phyloP scores from a whole-genome alignment of 2,797 vertebrate species.

The Labeo calbasu region DNA sequence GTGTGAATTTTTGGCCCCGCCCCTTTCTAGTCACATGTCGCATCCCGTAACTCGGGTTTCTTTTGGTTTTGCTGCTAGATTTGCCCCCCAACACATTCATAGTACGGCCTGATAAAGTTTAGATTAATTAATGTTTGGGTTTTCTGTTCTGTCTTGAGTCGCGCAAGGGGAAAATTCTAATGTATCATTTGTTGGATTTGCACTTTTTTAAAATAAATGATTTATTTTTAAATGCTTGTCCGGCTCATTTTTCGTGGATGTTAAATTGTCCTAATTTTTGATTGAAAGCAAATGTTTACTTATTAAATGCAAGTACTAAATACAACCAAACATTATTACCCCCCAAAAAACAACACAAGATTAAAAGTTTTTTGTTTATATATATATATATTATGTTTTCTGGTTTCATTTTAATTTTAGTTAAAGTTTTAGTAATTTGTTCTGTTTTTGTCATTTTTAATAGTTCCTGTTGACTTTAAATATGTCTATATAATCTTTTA shows the following conservation, averaged over 20 bases:
- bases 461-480: neutral
- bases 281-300: neutral
- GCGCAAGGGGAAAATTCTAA: slow-evolving; percentile 41
- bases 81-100: slow-evolving; percentile 16
- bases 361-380: too few relatives aligned
- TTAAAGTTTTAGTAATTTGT: neutral
- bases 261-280: neutral
- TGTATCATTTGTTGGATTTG: slow-evolving; percentile 59
- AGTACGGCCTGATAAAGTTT: slow-evolving; percentile 21
- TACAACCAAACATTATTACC: too few relatives aligned
- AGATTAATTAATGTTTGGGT: slow-evolving; percentile 41
- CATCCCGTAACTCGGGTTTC: slow-evolving; percentile 2
- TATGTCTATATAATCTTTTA: neutral
- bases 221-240: slow-evolving; percentile 54
- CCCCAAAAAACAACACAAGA: too few relatives aligned
- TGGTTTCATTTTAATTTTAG: neutral
- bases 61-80: slow-evolving; percentile 44
- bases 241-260: neutral
- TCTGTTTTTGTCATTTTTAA: neutral
- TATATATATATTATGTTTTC: too few relatives aligned
- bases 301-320: neutral
- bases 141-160: slow-evolving; percentile 28
- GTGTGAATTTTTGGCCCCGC: slow-evolving; percentile 32
- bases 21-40: slow-evolving; percentile 11
- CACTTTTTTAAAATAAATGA: slow-evolving; percentile 60